Base-by-base conservation (phyloP, 35 echinoderm and acorn worm genomes). In the Diadema setosum region DNA sequence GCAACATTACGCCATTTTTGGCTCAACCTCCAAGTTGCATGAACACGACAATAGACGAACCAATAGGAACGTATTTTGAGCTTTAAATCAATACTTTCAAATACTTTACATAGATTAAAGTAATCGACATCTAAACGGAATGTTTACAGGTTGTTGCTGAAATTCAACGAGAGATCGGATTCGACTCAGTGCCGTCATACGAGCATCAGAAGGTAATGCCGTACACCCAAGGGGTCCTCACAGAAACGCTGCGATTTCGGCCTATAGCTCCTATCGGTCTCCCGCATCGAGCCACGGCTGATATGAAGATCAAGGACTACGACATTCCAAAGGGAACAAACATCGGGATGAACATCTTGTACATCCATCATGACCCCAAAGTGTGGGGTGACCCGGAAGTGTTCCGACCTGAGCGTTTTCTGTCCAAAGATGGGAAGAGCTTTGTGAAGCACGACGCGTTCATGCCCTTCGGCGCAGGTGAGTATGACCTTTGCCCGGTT, bases 191-290 rank as follows among this genome's bases (percentile, higher is more conserved):
- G 61, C 61, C 61, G 9, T 12, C 9, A 65, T 65, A 27, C 61
- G 61, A 65, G 27, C 55, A 85, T 41, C 60, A 82, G 16, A 34
- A 70, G 21, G 27, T 41, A 35, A 85, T 91, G 83, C 88, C 93
- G 0, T 95, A 83, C 52, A 91, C 89, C 14, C 83, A 95, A 50
- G 93, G 88, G 46, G 85, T 83, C 6, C 40, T 91, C 11, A 70
- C 87, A 42, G 88, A 91, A 37, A 49, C 91, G 14, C 89, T 75
- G 35, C 89, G 88, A 5, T 86, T 60, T 30, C 70, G 55, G 5
- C 80, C 83, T 27, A 64, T 91, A 3, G 83, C 64, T 5, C 75
- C 73, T 12, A 20, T 0, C 34, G 80, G 85, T 55, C 57, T 88
- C 2, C 91, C 91, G 1, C 91, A 70, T 0, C 84, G 80, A 20